Base-by-base conservation (phyloP, 2,888 invertebrate species). In the Synergus japonicus region DNA sequence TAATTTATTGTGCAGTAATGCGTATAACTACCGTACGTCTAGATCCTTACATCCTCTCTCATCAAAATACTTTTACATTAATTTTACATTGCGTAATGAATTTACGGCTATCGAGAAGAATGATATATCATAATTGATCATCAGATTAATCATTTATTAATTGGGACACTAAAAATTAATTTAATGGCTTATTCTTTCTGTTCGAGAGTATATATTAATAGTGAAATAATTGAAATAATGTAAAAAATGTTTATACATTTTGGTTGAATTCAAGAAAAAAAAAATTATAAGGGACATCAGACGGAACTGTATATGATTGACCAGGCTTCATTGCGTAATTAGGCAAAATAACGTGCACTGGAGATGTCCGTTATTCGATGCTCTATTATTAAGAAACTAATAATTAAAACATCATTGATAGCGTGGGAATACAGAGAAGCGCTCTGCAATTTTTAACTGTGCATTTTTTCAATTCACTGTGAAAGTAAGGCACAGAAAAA, bases 1-100 rank as follows among this genome's bases (percentile, higher is more conserved):
- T 54, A 54, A 54, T n/a, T n/a, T 54, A n/a, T 54, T n/a, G 54
- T 54, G 54, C n/a, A 54, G 54, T 54, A 54, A n/a, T 54, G 54
- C 54, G 54, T 54, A 54, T n/a, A 54, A 54, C 54, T 54, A n/a
- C 54, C 22, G 22, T n/a, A n/a, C n/a, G n/a, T 9, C 2, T 54
- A 54, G 54, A 13, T 54, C n/a, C 54, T 54, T 8, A 54, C 54
- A n/a, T n/a, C n/a, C 54, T 54, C 54, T 54, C 54, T 54, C 54
- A n/a, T 54, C n/a, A 54, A 54, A 54, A n/a, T 54, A 54, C n/a
- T 54, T 54, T 54, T 54, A 54, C n/a, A 54, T 54, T 54, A n/a
- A 54, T n/a, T 54, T 54, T 54, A 54, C 8, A 9, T 8, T 54
- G 54, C 54, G 54, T 54, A 54, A 54, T 54, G 15, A 7, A 54